Conservation (phyloP, 2,797 vertebrate genomes). For the Dryobates pubescens region DNA sequence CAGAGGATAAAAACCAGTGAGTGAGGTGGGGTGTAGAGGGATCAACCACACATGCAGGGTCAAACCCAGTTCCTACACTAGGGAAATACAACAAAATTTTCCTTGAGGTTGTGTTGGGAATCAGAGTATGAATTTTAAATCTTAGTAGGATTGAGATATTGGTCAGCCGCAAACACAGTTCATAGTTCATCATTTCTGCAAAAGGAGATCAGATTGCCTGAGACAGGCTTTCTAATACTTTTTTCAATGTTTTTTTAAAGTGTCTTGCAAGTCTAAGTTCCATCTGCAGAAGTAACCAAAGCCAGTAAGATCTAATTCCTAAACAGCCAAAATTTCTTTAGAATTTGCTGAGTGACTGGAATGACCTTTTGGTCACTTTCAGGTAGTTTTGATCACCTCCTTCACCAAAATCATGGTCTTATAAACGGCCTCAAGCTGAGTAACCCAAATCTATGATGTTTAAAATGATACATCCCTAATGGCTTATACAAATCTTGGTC, state of each 20-base stretch:
- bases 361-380: not conserved
- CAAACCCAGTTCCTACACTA: not conserved
- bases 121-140: constrained; percentile 13
- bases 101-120: not conserved
- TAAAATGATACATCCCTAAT: not conserved
- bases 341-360: not conserved
- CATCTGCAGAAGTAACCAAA: not conserved
- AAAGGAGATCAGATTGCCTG: not conserved
- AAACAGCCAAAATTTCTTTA: not conserved
- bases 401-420: not conserved
- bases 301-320: not conserved
- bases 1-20: not conserved
- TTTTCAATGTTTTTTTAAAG: not conserved
- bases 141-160: constrained; percentile 17
- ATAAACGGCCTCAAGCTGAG: not conserved
- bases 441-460: not conserved
- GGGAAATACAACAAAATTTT: not conserved
- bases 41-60: not conserved
- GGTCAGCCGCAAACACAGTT: not conserved
- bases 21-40: not conserved
- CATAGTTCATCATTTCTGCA: not conserved
- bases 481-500: not conserved
- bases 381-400: not conserved
- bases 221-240: not conserved
- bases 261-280: not conserved